phyloP scores from a whole-genome alignment of 2,113 vertebrate genomes.

The Uropsilus gracilis region DNA sequence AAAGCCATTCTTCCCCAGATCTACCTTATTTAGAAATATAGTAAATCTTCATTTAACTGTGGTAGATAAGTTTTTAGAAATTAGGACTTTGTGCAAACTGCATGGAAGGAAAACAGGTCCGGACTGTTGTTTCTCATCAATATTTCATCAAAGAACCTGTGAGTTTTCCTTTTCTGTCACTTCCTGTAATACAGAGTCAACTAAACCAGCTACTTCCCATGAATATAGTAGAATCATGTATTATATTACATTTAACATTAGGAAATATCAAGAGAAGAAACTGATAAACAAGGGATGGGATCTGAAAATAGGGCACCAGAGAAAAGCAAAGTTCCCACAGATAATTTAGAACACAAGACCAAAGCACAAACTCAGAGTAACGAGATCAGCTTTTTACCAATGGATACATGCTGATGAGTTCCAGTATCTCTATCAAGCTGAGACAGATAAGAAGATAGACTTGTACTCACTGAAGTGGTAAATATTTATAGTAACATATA shows the following conservation, averaged over 20 bases:
- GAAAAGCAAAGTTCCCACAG: neutral
- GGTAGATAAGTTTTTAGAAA: too few species aligned
- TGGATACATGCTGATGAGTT: neutral
- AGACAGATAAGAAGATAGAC: neutral
- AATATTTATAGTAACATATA: neutral
- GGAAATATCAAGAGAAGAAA: neutral
- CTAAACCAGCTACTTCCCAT: neutral
- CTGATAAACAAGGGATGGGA: neutral
- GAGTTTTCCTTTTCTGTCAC: neutral
- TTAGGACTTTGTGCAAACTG: too few species aligned
- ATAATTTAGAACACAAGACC: neutral
- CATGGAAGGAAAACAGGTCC: too few species aligned
- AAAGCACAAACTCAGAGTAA: neutral
- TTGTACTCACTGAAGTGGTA: neutral
- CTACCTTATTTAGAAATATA: neutral
- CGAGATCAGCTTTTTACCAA: neutral
- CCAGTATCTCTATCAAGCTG: neutral
- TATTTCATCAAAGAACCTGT: conserved; percentile 33
- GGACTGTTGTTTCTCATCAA: too few species aligned
- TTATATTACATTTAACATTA: neutral
- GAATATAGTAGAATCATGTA: neutral
- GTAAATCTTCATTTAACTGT: too few species aligned
- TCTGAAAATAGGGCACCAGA: neutral
- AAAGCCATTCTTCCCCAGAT: neutral
- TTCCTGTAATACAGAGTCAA: neutral